Evolutionary conservation across 2,797 vertebrate genomes (phyloP).

Genomic region (Erethizon dorsatum): DNA sequence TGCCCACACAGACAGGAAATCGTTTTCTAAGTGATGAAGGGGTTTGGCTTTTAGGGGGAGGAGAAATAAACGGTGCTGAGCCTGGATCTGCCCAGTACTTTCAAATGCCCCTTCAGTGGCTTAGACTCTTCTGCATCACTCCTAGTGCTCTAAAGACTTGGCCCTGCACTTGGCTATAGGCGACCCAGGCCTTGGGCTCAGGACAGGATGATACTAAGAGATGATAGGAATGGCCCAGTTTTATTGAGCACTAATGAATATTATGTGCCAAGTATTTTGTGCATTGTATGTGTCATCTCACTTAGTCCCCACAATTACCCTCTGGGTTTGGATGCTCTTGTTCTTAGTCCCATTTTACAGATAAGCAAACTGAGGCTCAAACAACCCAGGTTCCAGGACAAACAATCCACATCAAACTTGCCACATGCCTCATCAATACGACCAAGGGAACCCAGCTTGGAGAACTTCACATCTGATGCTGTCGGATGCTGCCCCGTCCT

Average conservation of each 20-base stretch:
- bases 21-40: not conserved
- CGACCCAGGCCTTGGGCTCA: not conserved
- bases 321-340: not conserved
- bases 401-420: not conserved
- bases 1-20: conserved; percentile 57
- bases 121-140: not conserved
- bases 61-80: not conserved
- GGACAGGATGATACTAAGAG: not conserved
- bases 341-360: not conserved
- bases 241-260: not conserved
- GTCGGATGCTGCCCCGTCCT: not conserved
- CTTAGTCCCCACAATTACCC: not conserved
- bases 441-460: not conserved
- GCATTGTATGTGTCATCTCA: not conserved
- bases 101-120: not conserved
- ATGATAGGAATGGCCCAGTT: not conserved
- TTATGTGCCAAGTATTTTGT: not conserved
- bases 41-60: not conserved
- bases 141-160: not conserved
- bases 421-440: not conserved
- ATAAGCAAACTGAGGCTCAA: not conserved
- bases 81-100: not conserved
- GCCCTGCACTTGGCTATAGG: not conserved
- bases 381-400: not conserved
- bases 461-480: not conserved